Percentiles rank a stretch among this genome's conserved stretches.
These are phyloP conservation scores for Cydia splendana DNA, from an alignment of 1,140 invertebrate species.

Conservation along the genomic window DNA sequence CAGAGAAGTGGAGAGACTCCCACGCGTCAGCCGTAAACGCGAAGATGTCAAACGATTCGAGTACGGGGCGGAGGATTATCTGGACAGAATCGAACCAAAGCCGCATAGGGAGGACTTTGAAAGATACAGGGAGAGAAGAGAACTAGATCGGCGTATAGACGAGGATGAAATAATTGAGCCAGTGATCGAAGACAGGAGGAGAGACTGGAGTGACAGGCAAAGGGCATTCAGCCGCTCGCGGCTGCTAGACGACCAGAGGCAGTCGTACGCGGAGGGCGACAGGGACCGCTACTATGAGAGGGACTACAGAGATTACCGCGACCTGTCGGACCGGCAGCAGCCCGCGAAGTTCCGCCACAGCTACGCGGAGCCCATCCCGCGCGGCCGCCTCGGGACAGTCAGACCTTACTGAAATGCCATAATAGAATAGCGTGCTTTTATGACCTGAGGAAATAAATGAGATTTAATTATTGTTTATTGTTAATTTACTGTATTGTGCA, in stretches of 20 bases:
- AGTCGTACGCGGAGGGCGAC: slow-evolving; percentile 67
- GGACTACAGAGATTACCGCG: slow-evolving; percentile 70
- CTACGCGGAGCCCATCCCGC: slow-evolving; percentile 75
- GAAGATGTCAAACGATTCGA: slow-evolving; percentile 68
- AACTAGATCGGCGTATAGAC: slow-evolving; percentile 69
- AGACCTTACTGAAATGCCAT: slow-evolving; percentile 76
- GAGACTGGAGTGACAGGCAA: slow-evolving; percentile 72
- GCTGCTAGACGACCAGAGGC: slow-evolving; percentile 69
- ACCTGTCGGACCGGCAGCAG: slow-evolving; percentile 70
- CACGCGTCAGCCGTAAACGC: slow-evolving; percentile 68
- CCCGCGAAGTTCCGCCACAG: slow-evolving; percentile 76
- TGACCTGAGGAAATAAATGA: slow-evolving; percentile 24
- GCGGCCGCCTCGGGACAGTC: slow-evolving; percentile 75
- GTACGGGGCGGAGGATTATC: slow-evolving; percentile 68
- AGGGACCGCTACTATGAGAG: slow-evolving; percentile 72
- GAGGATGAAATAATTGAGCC: slow-evolving; percentile 76
- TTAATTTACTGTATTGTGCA: slow-evolving; percentile 1
- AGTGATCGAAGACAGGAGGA: slow-evolving; percentile 69
- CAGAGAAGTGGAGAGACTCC: slow-evolving; percentile 69
- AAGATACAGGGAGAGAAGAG: slow-evolving; percentile 64
- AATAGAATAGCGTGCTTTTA: slow-evolving; percentile 49
- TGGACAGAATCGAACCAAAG: slow-evolving; percentile 70
- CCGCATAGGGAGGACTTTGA: slow-evolving; percentile 66
- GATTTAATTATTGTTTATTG: slow-evolving; percentile 16
- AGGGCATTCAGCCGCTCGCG: slow-evolving; percentile 71